Conservation (phyloP, 2,797 vertebrate genomes). For the Limosa lapponica region DNA sequence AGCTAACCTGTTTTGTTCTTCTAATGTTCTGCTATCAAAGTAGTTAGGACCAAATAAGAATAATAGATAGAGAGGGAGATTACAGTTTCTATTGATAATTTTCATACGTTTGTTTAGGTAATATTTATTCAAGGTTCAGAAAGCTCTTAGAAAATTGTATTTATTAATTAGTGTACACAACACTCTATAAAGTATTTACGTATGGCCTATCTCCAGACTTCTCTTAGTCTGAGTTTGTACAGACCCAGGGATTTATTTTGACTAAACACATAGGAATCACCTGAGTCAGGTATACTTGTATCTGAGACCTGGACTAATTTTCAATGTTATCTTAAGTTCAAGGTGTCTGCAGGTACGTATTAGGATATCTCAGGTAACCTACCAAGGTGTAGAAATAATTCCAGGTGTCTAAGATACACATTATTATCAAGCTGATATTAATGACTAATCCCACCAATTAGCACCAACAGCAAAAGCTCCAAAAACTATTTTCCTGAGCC, state of each 20-base stretch:
- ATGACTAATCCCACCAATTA: constrained; percentile 3
- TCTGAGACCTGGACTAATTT: not conserved
- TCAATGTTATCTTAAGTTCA: not conserved
- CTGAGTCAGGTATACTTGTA: not conserved
- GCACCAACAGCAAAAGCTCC: not conserved
- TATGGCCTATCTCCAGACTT: not conserved
- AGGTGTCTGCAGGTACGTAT: not conserved
- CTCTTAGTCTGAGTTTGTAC: not conserved
- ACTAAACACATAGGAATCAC: not conserved
- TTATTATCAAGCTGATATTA: constrained; percentile 8
- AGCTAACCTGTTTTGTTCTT: not conserved
- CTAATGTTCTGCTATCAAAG: not conserved
- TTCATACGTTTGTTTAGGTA: constrained; percentile 36
- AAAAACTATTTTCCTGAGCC: not conserved
- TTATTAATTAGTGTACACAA: constrained; percentile 59
- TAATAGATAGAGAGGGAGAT: constrained; percentile 14
- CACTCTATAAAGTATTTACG: constrained; percentile 37
- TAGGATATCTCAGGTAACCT: not conserved
- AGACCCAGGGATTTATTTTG: not conserved
- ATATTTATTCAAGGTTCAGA: constrained; percentile 44
- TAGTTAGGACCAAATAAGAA: not conserved
- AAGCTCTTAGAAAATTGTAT: constrained; percentile 41
- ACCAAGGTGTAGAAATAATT: not conserved
- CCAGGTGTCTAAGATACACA: not conserved
- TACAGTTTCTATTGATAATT: constrained; percentile 64